Percentiles rank a stretch among this genome's conserved stretches.
phyloP scores from a whole-genome alignment of 2,113 vertebrate species.

The Eudyptes chrysolophus region DNA sequence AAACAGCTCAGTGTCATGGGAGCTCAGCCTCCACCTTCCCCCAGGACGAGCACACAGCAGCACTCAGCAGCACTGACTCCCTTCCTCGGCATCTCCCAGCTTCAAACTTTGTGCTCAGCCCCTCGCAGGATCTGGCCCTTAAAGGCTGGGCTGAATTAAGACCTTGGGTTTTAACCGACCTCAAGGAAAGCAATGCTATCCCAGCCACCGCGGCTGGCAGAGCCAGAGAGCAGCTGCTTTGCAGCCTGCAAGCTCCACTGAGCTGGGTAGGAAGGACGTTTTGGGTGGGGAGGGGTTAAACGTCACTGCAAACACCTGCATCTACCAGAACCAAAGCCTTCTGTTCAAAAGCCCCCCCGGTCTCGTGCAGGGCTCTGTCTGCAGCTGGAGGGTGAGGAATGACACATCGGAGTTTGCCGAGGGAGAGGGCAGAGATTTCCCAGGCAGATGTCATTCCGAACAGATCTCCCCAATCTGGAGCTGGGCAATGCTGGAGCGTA shows the following conservation, averaged over 20 bases:
- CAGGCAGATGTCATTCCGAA: not conserved
- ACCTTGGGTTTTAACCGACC: not conserved
- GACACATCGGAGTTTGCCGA: not conserved
- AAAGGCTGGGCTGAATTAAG: not conserved
- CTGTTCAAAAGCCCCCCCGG: not conserved
- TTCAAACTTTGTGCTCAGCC: conserved; percentile 33
- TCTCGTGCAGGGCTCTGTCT: not conserved
- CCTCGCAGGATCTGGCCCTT: not conserved
- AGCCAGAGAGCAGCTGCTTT: not conserved
- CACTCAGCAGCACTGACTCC: not conserved
- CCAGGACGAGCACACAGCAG: not conserved
- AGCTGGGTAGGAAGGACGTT: conserved; percentile 20
- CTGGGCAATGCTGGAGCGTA: not conserved
- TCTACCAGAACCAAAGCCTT: not conserved
- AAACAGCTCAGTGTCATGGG: not conserved
- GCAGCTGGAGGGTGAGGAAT: not conserved
- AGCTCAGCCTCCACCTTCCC: not conserved
- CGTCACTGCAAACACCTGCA: conserved; percentile 47
- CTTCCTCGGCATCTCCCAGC: not conserved
- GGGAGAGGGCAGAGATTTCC: not conserved
- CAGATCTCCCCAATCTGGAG: not conserved
- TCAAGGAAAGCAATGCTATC: not conserved
- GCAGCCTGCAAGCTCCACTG: not conserved
- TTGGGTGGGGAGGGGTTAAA: conserved; percentile 45
- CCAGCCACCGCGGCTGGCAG: not conserved